These are phyloP conservation scores for Cantharis nigra DNA, from an alignment of 2,888 invertebrate species.

Conservation along the genomic window DNA sequence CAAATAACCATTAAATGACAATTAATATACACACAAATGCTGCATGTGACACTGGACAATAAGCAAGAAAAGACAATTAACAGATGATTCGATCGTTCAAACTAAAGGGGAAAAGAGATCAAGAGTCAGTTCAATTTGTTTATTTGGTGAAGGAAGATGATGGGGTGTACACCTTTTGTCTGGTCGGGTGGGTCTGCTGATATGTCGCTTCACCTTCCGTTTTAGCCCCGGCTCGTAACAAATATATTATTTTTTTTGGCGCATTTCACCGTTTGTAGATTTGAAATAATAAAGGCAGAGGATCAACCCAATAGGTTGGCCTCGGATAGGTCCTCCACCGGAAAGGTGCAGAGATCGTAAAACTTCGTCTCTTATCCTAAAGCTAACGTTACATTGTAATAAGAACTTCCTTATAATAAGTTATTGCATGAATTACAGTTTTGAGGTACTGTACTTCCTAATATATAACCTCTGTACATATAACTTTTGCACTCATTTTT, in stretches of 20 bases:
- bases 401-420: slow-evolving; percentile 59
- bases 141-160: slow-evolving; percentile 32
- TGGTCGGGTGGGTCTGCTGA: slow-evolving; percentile 48
- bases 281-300: slow-evolving; percentile 42
- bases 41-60: slow-evolving; percentile 58
- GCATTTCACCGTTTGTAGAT: slow-evolving; percentile 36
- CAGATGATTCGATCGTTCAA: slow-evolving; percentile 42
- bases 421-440: slow-evolving; percentile 62
- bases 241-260: slow-evolving; percentile 19
- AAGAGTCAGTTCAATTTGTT: slow-evolving; percentile 50
- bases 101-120: slow-evolving; percentile 46
- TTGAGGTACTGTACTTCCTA: slow-evolving; percentile 60
- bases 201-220: slow-evolving; percentile 49
- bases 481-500: slow-evolving; percentile 56
- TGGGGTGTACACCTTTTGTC: slow-evolving; percentile 36
- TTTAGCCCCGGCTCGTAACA: slow-evolving; percentile 38
- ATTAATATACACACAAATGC: slow-evolving; percentile 55
- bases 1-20: slow-evolving; percentile 56
- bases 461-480: slow-evolving; percentile 60
- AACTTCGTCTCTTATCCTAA: slow-evolving; percentile 57
- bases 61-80: slow-evolving; percentile 53
- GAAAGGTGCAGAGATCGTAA: slow-evolving; percentile 49
- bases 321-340: slow-evolving; percentile 41
- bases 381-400: slow-evolving; percentile 58
- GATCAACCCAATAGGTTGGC: slow-evolving; percentile 38